A percentile compares a stretch with the other conserved stretches of the same genome.
phyloP scores from a whole-genome alignment of 2,797 vertebrate genomes.

The Monodelphis domestica region DNA sequence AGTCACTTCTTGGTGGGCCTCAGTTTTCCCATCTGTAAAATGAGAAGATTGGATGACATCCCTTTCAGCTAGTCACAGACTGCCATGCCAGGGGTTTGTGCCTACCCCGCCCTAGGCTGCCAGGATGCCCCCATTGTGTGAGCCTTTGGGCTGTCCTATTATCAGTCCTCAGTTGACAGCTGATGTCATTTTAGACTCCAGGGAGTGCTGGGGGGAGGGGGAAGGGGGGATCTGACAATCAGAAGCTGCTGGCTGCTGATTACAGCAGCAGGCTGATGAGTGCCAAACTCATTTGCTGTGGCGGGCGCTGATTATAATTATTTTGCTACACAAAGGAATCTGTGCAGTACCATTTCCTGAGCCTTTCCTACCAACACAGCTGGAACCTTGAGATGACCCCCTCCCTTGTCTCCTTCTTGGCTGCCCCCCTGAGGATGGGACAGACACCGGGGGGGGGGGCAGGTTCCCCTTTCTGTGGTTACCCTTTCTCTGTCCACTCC shows the following conservation, averaged over 20 bases:
- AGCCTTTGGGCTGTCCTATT: background rate
- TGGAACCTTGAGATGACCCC: background rate
- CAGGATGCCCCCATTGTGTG: background rate
- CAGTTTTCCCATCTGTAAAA: background rate
- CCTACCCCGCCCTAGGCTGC: background rate
- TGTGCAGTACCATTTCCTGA: background rate
- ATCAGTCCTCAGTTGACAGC: background rate
- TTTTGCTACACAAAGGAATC: constrained; percentile 9
- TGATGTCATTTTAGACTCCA: background rate
- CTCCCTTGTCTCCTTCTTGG: background rate
- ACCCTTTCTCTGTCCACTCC: no score
- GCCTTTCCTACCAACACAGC: constrained; percentile 12
- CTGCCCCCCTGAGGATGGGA: background rate
- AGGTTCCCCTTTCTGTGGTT: background rate
- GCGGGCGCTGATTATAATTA: background rate
- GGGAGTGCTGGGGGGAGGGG: background rate
- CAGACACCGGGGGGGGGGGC: background rate
- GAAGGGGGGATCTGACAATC: background rate
- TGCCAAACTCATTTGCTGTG: background rate
- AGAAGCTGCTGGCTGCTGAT: background rate
- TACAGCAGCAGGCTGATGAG: background rate
- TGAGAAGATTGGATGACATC: background rate
- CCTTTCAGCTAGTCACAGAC: background rate
- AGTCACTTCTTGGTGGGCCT: background rate
- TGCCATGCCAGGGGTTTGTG: background rate